Conservation (phyloP, 2,888 invertebrate species). For the Sphinx pinastri region DNA sequence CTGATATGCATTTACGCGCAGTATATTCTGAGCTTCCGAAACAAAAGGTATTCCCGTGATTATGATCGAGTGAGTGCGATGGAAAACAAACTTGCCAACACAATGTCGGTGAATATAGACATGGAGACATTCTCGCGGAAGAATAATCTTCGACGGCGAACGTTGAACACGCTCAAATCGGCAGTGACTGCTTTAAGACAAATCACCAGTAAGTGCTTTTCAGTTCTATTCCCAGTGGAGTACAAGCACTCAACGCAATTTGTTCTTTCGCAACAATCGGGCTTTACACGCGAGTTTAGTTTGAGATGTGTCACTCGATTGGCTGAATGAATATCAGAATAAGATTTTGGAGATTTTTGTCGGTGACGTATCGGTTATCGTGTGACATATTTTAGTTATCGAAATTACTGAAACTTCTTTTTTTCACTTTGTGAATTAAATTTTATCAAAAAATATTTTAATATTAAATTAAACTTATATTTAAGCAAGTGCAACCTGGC, state of each 20-base stretch:
- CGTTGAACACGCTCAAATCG: conserved; percentile 75
- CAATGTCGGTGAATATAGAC: conserved; percentile 75
- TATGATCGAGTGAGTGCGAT: conserved; percentile 23
- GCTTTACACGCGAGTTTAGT: conserved; percentile 5
- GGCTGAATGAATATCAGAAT: conserved; percentile 8
- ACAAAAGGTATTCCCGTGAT: conserved; percentile 64
- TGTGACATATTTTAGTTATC: neutral
- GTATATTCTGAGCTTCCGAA: conserved; percentile 70
- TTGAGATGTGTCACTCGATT: neutral
- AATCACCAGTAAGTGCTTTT: conserved; percentile 75
- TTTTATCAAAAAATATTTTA: neutral
- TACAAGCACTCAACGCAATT: conserved; percentile 12
- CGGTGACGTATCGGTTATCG: neutral
- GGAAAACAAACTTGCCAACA: conserved; percentile 32
- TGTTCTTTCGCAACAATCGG: conserved; percentile 7
- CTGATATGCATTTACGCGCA: conserved; percentile 77
- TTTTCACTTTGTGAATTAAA: neutral
- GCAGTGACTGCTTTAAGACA: conserved; percentile 77
- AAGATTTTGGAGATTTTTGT: neutral
- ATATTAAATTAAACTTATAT: neutral
- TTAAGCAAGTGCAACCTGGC: neutral
- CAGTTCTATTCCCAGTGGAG: conserved; percentile 40
- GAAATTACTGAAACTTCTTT: neutral
- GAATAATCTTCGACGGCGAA: conserved; percentile 76
- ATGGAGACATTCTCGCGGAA: conserved; percentile 75